These are phyloP conservation scores for Diabrotica virgifera DNA, from an alignment of 1,140 invertebrate genomes.

Conservation along the genomic window DNA sequence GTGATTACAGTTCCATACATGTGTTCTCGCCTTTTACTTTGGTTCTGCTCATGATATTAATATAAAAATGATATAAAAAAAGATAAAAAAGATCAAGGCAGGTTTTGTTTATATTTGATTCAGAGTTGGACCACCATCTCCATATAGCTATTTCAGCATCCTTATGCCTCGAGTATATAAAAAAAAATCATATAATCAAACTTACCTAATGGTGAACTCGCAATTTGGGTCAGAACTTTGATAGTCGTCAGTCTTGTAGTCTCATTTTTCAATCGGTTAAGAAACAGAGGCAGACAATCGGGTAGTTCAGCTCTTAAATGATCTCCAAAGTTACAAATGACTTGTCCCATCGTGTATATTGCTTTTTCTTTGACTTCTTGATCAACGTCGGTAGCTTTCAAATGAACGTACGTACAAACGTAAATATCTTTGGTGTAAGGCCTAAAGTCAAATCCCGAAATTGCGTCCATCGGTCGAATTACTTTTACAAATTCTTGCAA, in stretches of 20 bases:
- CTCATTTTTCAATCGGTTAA: slow-evolving; percentile 93
- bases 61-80: too few species aligned
- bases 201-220: slow-evolving; percentile 72
- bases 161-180: background rate
- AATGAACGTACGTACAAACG: slow-evolving; percentile 75
- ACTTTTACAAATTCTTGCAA: slow-evolving; percentile 94
- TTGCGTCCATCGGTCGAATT: slow-evolving; percentile 76
- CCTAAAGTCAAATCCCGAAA: slow-evolving; percentile 69
- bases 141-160: too few species aligned
- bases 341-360: slow-evolving; percentile 95
- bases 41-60: too few species aligned
- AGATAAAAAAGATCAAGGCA: too few species aligned
- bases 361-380: slow-evolving; percentile 98
- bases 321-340: slow-evolving; percentile 90
- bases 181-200: background rate
- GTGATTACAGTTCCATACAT: too few species aligned
- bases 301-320: slow-evolving; percentile 70
- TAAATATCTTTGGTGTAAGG: slow-evolving; percentile 81
- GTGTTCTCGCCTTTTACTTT: too few species aligned
- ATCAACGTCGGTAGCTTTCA: slow-evolving; percentile 95
- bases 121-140: too few species aligned
- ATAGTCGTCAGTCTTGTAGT: slow-evolving; percentile 95
- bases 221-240: slow-evolving; percentile 92
- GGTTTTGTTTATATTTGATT: too few species aligned
- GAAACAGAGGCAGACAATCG: slow-evolving; percentile 87